Base-by-base conservation (phyloP, 2,797 vertebrate species). In the Balearica regulorum region DNA sequence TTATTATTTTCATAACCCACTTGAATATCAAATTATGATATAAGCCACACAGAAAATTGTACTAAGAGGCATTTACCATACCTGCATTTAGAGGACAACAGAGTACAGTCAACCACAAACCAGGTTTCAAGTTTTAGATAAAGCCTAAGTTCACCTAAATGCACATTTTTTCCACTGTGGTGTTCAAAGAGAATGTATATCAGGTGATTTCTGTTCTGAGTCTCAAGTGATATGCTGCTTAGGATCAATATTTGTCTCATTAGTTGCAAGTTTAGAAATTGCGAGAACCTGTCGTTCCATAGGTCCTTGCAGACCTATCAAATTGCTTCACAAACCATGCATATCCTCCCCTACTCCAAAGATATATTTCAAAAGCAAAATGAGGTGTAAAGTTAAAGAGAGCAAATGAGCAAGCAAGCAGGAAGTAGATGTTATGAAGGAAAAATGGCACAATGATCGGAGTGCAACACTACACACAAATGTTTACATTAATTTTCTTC, bases 361-460 rank as follows among this genome's bases (percentile, higher is more conserved):
- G 8, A 3, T 31, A 35, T 15, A 53, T 53, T 86, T 82, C 61
- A 82, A 90, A 81, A 51, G 11, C 6, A 77, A 78, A 88, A 65
- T 39, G 19, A 81, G 18, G 15, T 71, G 10, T 61, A 71, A 85
- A 89, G 18, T 48, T 85, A 85, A 84, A 64, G 29, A 80, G 8
- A 87, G 6, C 3, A 89, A 93, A 86, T 25, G 26, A 94, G 15
- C 16, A 75, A 49, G 28, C 26, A 81, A 88, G 20, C 6, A 75
- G 31, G 53, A 83, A 69, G 21, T 65, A 22, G 29, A 37, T 35
- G 37, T 19, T 71, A 11, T 0, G 3, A 78, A 78, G 46, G 19
- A 75, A 78, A 80, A 90, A 89, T 9, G 21, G 9, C 20, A 39
- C 2, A 3, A 54, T 54, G 9, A 68, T 55, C 0, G 0, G 16